Percentiles rank a stretch among this genome's conserved stretches.
Conservation (phyloP, 2,888 invertebrate genomes). For the Nasonia oneida region DNA sequence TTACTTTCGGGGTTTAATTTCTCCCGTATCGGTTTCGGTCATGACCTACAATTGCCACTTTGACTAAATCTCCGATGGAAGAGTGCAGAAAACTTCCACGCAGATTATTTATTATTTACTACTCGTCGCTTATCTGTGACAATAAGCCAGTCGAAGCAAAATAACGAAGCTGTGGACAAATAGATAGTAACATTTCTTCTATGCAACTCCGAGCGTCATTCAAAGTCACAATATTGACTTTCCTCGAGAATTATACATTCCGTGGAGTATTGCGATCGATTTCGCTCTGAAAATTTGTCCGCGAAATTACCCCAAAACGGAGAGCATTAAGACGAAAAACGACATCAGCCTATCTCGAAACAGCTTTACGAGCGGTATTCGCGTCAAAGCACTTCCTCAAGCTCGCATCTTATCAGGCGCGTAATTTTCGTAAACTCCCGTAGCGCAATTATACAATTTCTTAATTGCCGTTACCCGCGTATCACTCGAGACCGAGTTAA, state of each 20-base stretch:
- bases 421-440: background rate
- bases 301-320: background rate
- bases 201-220: background rate
- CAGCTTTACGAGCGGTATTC: background rate
- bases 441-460: background rate
- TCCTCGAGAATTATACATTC: background rate
- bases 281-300: background rate
- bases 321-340: background rate
- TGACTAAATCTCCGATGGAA: background rate
- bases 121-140: background rate
- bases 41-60: slow-evolving; percentile 35
- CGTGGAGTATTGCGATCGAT: background rate
- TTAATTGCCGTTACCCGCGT: slow-evolving; percentile 23
- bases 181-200: slow-evolving; percentile 5
- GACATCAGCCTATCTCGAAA: background rate
- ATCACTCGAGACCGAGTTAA: slow-evolving; percentile 5
- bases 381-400: slow-evolving; percentile 30
- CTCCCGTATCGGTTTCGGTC: background rate
- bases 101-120: slow-evolving; percentile 19
- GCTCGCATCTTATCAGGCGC: background rate
- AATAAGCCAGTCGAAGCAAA: background rate
- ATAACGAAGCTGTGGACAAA: background rate
- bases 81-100: slow-evolving; percentile 24
- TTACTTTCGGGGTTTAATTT: background rate
- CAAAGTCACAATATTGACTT: background rate